Base-by-base conservation (phyloP, 2,888 invertebrate species). In the Neoitamus cyanurus region DNA sequence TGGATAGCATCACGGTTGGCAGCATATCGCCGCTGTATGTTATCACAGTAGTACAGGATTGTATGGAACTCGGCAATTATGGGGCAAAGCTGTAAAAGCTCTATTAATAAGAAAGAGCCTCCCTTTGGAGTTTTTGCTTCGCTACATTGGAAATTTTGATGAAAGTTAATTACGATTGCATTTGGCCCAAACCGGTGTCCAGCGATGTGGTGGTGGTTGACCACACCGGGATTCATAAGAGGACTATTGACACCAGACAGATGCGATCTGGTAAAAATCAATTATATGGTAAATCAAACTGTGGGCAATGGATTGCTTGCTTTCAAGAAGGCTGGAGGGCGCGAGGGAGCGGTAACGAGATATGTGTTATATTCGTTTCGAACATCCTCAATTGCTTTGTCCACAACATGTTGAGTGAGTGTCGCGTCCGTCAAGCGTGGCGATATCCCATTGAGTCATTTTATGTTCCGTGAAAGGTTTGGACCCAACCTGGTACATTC, bases 181-280 rank as follows among this genome's bases (percentile, higher is more conserved):
- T 48, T 2, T 46, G 48, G 78, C 30, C 9, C 31, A 20, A 46
- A 46, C n/a, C 20, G 3, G 28, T 9, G 11, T 4, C 11, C 20
- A 58, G 25, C 4, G 31, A 25, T 80, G n/a, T 58, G 7, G 58
- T 20, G 58, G 34, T 46, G 25, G 31, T 58, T 20, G 20, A 30
- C n/a, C 11, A 7, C 7, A 20, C 9, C 5, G 30, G 31, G 31
- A 31, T 4, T 34, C 31, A 31, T 30, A 80, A 80, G 31, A 20
- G 58, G 34, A 58, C 11, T 77, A 31, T 34, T 20, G 78, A 48
- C 15, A 31, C 30, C 78, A 58, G 20, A 80, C 78, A 58, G 20
- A 80, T 58, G 48, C 31, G 58, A 80, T 80, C 78, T 31, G 58
- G 48, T 30, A 80, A 48, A 80, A 46, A 34, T 48, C 48, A 48